A percentile compares a stretch with the other conserved stretches of the same genome.
Evolutionary conservation across 2,888 invertebrate genomes (phyloP).

Genomic region (Drosophila greeni): DNA sequence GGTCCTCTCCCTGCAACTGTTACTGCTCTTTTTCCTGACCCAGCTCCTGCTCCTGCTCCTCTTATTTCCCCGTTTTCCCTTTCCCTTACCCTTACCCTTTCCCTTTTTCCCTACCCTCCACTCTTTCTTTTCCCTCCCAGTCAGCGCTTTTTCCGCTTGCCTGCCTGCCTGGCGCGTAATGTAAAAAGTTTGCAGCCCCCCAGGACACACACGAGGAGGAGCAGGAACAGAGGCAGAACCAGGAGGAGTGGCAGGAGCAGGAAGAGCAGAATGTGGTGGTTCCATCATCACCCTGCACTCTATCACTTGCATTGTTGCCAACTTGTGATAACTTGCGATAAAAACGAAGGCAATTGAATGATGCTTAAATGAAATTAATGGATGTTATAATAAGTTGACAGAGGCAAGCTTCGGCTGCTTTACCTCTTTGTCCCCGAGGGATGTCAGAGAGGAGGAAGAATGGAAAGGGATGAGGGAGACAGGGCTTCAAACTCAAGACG

Average conservation of each 20-base stretch:
- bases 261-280: neutral
- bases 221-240: neutral
- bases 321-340: constrained; percentile 68
- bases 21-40: neutral
- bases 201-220: neutral
- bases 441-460: no score
- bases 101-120: neutral
- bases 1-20: no score
- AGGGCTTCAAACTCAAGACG: no score
- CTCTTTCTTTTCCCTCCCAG: constrained; percentile 15
- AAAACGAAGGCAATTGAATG: constrained; percentile 75
- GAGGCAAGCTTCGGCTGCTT: constrained; percentile 22
- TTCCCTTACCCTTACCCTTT: neutral
- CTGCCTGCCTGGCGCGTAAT: constrained; percentile 53
- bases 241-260: neutral
- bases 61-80: neutral
- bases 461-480: no score
- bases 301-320: constrained; percentile 48
- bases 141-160: constrained; percentile 49
- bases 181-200: constrained; percentile 50
- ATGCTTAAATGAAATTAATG: constrained; percentile 76
- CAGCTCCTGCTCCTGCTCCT: neutral
- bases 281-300: constrained; percentile 16
- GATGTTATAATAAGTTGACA: constrained; percentile 75
- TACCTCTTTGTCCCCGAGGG: no score